phyloP scores from a whole-genome alignment of 2,113 vertebrate species.

The Mirza zaza region DNA sequence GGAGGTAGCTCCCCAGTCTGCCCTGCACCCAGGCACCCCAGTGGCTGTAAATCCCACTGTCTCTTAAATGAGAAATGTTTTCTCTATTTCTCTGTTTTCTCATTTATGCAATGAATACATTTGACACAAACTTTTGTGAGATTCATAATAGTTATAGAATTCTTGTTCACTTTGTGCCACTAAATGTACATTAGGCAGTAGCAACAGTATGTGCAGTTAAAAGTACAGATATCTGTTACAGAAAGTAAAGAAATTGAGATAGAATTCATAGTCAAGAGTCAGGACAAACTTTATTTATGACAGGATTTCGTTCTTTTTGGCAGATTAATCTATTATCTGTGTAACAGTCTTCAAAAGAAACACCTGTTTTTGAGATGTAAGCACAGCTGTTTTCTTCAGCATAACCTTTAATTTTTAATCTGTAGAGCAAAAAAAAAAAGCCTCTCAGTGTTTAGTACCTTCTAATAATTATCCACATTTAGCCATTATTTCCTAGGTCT shows the following conservation, averaged over 20 bases:
- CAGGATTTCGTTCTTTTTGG: neutral
- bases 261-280: neutral
- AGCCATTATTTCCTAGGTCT: neutral
- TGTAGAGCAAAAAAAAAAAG: constrained; percentile 12
- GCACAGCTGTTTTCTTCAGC: neutral
- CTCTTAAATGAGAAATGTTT: neutral
- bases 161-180: neutral
- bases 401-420: neutral
- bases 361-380: rapidly evolving
- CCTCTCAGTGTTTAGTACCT: neutral
- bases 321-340: neutral
- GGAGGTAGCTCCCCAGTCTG: too few relatives aligned
- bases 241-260: neutral
- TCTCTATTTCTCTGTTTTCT: neutral
- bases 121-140: neutral
- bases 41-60: too few relatives aligned
- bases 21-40: too few relatives aligned
- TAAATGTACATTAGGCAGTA: neutral
- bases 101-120: neutral
- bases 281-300: neutral
- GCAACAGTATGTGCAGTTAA: neutral
- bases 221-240: neutral
- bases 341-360: neutral
- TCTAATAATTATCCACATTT: neutral
- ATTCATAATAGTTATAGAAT: neutral